A percentile compares a stretch with the other conserved stretches of the same genome.
phyloP scores from a whole-genome alignment of 2,888 invertebrate genomes.

The Orchestes rusci region DNA sequence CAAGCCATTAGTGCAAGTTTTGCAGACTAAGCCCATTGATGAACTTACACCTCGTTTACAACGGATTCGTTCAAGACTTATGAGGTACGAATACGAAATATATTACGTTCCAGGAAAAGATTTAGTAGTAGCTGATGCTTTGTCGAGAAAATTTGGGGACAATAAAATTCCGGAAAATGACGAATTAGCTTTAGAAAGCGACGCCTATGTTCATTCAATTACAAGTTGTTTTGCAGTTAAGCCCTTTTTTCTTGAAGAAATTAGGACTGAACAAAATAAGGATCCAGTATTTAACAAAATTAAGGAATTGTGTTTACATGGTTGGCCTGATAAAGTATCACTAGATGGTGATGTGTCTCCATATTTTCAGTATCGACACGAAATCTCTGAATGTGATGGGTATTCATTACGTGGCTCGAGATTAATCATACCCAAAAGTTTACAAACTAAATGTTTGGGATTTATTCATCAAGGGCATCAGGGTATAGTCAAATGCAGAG shows the following conservation, averaged over 20 bases:
- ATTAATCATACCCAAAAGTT: conserved; percentile 11
- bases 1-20: conserved; percentile 26
- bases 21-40: conserved; percentile 32
- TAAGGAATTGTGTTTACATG: neutral
- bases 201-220: neutral
- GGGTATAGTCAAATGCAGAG: too few relatives aligned
- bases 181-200: neutral
- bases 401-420: too few relatives aligned
- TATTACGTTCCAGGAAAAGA: conserved; percentile 28
- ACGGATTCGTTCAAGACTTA: conserved; percentile 20
- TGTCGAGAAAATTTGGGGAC: conserved; percentile 18
- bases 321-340: neutral
- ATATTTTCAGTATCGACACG: neutral
- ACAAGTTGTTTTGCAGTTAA: neutral
- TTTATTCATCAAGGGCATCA: conserved; percentile 18
- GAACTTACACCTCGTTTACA: conserved; percentile 30
- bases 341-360: neutral
- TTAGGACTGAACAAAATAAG: neutral
- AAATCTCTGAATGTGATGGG: neutral
- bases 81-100: conserved; percentile 22
- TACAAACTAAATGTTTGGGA: conserved; percentile 11
- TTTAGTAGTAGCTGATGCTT: conserved; percentile 23
- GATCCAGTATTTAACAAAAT: neutral
- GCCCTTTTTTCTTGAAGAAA: neutral
- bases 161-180: too few relatives aligned